Base-by-base conservation (phyloP, 2,113 vertebrate genomes). In the Forbesichthys papilliferus region DNA sequence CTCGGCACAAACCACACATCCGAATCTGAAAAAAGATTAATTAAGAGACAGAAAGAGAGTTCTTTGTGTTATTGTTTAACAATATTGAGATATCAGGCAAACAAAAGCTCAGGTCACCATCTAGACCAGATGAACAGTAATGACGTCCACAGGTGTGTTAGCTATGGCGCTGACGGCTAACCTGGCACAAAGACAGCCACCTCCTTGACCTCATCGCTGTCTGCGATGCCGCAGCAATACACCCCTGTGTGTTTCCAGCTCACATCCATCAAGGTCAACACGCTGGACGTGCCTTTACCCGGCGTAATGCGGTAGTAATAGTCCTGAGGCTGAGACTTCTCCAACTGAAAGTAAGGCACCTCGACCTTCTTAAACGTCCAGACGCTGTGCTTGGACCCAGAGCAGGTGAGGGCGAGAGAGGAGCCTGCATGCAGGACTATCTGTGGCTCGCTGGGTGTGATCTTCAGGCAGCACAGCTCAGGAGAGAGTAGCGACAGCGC, bases 171-270 rank as follows among this genome's bases (percentile, higher is more conserved):
- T 14, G 5, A 53, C 9, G 14, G 3, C 5, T 53, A 11, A 99
- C 98, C 96, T 92, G 97, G 95, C 52, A 99, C 95, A 3, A 95
- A 98, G 67, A 98, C 84, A 20, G 94, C 92, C 18, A 96, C 83
- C 71, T 95, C 94, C 0, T 3, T 63, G 0, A 61, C 64, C 60
- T 94, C 92, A 53, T 84, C 86, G 7, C 77, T 66, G 12, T 16
- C 67, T 0, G 12, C 76, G 79, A 94, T 91, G 14, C 57, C 5
- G 57, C 98, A 99, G 0, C 76, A 61, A 61, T 99, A 99, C 58
- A 96, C 92, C 5, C 95, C 96, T 0, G 95, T 97, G 83, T 97
- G 88, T 1, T 67, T 81, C 82, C 95, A 96, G 0, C 89, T 95
- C 75, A 96, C 90, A 0, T 93, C 92, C 66, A 68, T 68, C 66